These are phyloP conservation scores for Nothocercus nigrocapillus DNA, from an alignment of 2,113 vertebrate species.

Conservation along the genomic window DNA sequence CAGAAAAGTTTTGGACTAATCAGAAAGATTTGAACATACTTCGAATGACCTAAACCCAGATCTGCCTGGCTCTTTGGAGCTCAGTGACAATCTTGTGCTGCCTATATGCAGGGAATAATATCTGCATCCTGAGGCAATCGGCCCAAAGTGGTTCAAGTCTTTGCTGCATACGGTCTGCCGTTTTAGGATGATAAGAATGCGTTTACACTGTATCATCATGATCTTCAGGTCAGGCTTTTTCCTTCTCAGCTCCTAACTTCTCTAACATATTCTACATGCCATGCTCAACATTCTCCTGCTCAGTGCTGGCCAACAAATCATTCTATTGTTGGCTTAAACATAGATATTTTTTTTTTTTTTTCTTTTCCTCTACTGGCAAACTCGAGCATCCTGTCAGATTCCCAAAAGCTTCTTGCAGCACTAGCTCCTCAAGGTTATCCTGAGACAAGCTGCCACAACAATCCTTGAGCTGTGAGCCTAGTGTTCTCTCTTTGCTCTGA, in stretches of 20 bases:
- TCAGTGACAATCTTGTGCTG: not conserved
- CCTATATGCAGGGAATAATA: not conserved
- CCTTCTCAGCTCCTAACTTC: not conserved
- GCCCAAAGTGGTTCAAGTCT: not conserved
- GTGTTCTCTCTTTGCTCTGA: not conserved
- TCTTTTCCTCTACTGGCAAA: not conserved
- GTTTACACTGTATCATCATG: not conserved
- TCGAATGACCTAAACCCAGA: not conserved
- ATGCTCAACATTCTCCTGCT: not conserved
- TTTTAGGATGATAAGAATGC: not conserved
- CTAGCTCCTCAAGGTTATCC: not conserved
- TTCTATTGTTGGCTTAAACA: not conserved
- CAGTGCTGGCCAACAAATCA: not conserved
- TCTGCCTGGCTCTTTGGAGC: not conserved
- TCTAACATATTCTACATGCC: not conserved
- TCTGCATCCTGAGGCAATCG: not conserved
- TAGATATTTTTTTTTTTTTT: not conserved
- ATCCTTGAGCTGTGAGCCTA: not conserved
- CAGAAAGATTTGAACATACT: not conserved
- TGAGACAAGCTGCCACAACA: not conserved
- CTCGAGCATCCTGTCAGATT: not conserved
- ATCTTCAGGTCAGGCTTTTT: not conserved
- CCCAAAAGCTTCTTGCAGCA: not conserved
- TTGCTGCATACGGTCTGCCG: accelerated
- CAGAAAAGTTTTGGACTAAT: accelerated